Evolutionary conservation across 2,113 vertebrate genomes (phyloP), one percentile per base, ranked within the genome.

Genomic region (Acanthisitta chloris): DNA sequence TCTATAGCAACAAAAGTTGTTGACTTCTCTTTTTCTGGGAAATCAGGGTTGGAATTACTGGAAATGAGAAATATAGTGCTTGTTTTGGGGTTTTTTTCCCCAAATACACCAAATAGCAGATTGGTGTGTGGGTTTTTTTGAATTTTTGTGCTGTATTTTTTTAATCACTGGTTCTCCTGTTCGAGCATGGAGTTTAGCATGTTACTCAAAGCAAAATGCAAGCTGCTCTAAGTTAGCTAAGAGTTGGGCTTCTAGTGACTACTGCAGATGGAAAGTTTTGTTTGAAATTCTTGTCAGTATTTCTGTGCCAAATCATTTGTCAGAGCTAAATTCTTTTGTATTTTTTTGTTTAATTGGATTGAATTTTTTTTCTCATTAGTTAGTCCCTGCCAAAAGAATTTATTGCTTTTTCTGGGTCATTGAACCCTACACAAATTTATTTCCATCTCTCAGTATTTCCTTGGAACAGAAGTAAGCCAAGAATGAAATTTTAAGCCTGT

Each of bases 381-480:
- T 43, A 81, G 28, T 64, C 57, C 8, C 54, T 82, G 12, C 49
- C 88, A 81, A 85, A 83, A 61, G 49, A 77, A 79, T 52, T 52
- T 34, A 16, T 49, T 86, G 21, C 33, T 77, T 86, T 94, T 93
- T 92, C 62, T 90, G 80, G 83, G 76, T 86, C 82, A 36, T 38
- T 92, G 88, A 96, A 86, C 85, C 51, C 42, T 77, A 34, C 10
- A 6, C 45, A 80, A 48, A 65, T 88, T 86, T 90, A 66, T 90
- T 93, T 95, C 88, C 79, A 88, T 92, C 42, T 93, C 65, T 93
- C 90, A 73, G 17, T 93, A 13, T 93, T 92, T 96, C 86, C 46
- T 1, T 88, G 67, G 40, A 70, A 59, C 0, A 0, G 12, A 79
- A 82, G 10, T 88, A 77, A 90, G 88, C 91, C 92, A 93, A 70